Conservation (phyloP, 2,888 invertebrate species). For the Dryobota labecula region DNA sequence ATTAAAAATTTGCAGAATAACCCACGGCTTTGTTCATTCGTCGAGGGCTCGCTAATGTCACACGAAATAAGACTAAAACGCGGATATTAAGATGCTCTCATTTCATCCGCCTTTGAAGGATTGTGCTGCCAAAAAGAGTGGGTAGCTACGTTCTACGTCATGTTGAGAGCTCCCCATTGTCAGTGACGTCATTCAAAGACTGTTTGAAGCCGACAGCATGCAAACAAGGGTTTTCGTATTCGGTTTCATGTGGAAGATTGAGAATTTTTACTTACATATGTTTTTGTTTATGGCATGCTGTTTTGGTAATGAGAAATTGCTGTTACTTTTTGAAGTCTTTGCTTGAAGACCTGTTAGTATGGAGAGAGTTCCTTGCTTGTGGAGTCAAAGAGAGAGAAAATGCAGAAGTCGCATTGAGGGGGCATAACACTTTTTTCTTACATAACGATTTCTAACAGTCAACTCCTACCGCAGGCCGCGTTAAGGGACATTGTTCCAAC, state of each 20-base stretch:
- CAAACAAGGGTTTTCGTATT: conserved; percentile 61
- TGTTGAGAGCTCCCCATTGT: conserved; percentile 66
- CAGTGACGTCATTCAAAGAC: conserved; percentile 60
- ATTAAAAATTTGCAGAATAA: conserved; percentile 59
- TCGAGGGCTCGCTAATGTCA: conserved; percentile 82
- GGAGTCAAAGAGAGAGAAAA: too few relatives aligned
- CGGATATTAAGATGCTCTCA: conserved; percentile 85
- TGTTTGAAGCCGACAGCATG: conserved; percentile 57
- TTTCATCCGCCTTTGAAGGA: conserved; percentile 85
- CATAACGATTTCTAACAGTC: too few relatives aligned
- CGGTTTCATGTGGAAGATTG: conserved; percentile 53
- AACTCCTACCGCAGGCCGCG: too few relatives aligned
- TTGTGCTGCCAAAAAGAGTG: conserved; percentile 83
- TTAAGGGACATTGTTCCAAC: too few relatives aligned
- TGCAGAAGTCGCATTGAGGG: too few relatives aligned
- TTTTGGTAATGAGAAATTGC: conserved; percentile 33
- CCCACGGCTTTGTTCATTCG: conserved; percentile 71
- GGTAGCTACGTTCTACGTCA: conserved; percentile 79
- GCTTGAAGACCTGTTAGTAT: neutral
- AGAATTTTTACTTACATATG: conserved; percentile 52
- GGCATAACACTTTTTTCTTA: too few relatives aligned
- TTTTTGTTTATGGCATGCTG: conserved; percentile 34
- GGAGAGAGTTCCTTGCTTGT: neutral
- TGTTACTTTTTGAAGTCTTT: conserved; percentile 3
- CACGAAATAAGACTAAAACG: conserved; percentile 88